Conservation (phyloP, 2,888 invertebrate genomes). For the Dryobota labecula region DNA sequence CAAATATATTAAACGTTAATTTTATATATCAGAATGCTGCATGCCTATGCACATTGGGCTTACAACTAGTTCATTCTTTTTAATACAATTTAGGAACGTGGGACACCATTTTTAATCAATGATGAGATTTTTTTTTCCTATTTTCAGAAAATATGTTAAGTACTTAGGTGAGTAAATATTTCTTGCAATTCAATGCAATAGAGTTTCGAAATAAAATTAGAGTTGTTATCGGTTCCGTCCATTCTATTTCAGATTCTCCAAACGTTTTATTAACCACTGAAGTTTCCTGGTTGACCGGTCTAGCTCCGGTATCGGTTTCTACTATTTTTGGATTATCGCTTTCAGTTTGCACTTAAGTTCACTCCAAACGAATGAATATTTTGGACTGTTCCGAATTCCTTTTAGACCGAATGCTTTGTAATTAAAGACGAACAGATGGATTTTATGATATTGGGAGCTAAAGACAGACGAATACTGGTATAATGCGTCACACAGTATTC, state of each 20-base stretch:
- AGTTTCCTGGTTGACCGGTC: slow-evolving; percentile 11
- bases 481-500: slow-evolving; percentile 25
- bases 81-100: no score
- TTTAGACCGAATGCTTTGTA: slow-evolving; percentile 7
- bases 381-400: background rate
- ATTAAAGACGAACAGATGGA: background rate
- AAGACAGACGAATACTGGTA: background rate
- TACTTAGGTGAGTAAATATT: background rate
- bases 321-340: slow-evolving; percentile 32
- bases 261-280: slow-evolving; percentile 12
- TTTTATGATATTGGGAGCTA: background rate
- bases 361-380: slow-evolving; percentile 15
- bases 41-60: slow-evolving; percentile 32
- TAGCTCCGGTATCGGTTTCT: slow-evolving; percentile 9
- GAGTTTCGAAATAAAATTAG: background rate
- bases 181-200: background rate
- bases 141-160: background rate
- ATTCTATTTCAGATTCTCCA: slow-evolving; percentile 18
- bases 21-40: slow-evolving; percentile 52
- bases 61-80: background rate
- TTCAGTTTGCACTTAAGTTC: slow-evolving; percentile 26
- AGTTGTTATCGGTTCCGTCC: slow-evolving; percentile 1
- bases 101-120: background rate
- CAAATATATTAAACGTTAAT: slow-evolving; percentile 63
- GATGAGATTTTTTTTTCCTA: background rate